These are phyloP conservation scores for Tragopan temminckii DNA, from an alignment of 2,797 vertebrate genomes.

Conservation along the genomic window DNA sequence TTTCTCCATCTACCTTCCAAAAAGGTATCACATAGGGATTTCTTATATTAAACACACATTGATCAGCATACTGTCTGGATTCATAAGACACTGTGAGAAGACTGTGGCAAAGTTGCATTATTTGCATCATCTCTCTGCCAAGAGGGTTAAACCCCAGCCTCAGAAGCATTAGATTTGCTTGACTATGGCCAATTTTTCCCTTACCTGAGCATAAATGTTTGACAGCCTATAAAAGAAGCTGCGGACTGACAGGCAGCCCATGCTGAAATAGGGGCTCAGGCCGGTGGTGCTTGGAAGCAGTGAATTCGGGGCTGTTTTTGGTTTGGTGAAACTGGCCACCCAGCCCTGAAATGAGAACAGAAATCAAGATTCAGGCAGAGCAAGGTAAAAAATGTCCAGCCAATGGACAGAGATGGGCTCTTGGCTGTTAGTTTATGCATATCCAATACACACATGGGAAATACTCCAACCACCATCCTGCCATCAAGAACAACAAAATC, in stretches of 20 bases:
- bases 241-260: constrained; percentile 93
- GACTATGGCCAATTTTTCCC: constrained; percentile 61
- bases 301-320: constrained; percentile 91
- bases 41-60: background rate
- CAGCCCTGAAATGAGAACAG: constrained; percentile 83
- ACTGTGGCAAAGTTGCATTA: background rate
- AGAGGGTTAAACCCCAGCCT: background rate
- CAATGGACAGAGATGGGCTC: background rate
- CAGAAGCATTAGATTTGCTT: background rate
- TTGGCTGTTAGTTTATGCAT: background rate
- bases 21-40: background rate
- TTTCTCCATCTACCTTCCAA: background rate
- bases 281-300: constrained; percentile 93
- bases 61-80: fast-evolving
- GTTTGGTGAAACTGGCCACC: constrained; percentile 92
- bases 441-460: background rate
- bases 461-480: fast-evolving
- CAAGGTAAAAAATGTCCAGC: background rate
- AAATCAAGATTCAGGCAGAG: background rate
- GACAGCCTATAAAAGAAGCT: constrained; percentile 93
- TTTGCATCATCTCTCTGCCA: background rate
- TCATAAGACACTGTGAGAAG: background rate
- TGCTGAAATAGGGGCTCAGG: constrained; percentile 92
- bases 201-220: constrained; percentile 93
- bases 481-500: background rate